Evolutionary conservation across 2,113 vertebrate species (phyloP).

Genomic region (Scopus umbretta): DNA sequence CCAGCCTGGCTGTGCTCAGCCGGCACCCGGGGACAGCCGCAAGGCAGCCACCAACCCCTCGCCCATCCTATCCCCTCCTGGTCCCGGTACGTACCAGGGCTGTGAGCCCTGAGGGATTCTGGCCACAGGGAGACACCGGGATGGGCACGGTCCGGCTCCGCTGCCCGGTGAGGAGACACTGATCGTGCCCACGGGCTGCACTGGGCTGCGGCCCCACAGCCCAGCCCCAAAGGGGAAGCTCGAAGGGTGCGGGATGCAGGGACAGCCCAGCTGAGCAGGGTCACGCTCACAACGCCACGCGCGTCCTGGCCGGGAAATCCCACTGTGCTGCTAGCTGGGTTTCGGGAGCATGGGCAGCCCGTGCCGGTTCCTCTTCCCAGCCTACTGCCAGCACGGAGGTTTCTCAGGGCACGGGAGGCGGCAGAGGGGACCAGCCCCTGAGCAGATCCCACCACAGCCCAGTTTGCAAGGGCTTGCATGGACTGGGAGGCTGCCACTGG

Average conservation of each 20-base stretch:
- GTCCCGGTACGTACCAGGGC: fast-evolving
- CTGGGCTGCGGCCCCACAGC: neutral
- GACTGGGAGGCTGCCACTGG: neutral
- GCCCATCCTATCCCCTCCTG: neutral
- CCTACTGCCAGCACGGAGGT: fast-evolving
- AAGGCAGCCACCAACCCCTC: neutral
- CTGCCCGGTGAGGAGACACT: fast-evolving
- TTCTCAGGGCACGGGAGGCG: neutral
- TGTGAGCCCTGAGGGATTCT: neutral
- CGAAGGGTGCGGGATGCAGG: fast-evolving
- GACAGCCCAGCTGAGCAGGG: fast-evolving
- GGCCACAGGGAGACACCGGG: neutral
- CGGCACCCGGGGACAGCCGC: fast-evolving
- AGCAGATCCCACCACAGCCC: neutral
- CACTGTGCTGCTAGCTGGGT: neutral
- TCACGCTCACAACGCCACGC: fast-evolving
- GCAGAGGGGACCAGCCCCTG: neutral
- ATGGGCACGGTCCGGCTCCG: fast-evolving
- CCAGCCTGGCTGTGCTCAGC: neutral
- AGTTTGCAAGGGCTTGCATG: neutral
- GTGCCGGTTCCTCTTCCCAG: neutral
- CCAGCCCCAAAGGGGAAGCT: neutral
- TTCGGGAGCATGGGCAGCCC: fast-evolving
- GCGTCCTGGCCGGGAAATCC: fast-evolving
- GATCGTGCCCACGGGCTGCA: fast-evolving